phyloP scores from a whole-genome alignment of 2,113 vertebrate species.

The Plecturocebus donacophilus region DNA sequence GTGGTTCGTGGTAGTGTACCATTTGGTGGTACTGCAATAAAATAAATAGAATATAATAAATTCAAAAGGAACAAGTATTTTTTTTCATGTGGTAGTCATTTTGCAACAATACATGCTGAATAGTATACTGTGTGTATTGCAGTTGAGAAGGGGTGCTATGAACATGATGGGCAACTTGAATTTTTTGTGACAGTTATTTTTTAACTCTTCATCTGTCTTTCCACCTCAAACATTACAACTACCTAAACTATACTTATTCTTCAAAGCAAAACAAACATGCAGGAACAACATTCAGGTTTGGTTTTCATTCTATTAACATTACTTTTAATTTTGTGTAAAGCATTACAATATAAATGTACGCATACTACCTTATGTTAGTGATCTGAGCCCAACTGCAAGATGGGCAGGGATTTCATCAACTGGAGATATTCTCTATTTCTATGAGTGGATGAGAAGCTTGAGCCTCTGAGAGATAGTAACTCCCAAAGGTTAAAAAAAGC shows the following conservation, averaged over 20 bases:
- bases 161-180: background rate
- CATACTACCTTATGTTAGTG: background rate
- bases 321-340: background rate
- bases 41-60: background rate
- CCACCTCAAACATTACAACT: background rate
- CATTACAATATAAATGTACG: background rate
- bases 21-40: background rate
- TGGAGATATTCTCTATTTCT: background rate
- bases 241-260: background rate
- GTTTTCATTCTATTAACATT: background rate
- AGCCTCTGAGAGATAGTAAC: background rate
- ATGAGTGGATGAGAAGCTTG: background rate
- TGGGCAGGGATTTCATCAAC: background rate
- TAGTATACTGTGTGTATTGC: background rate
- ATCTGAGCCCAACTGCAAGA: background rate
- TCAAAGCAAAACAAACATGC: background rate
- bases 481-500: background rate
- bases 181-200: conserved; percentile 35
- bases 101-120: background rate
- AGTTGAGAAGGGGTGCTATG: background rate
- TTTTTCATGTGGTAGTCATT: background rate
- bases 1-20: background rate
- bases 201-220: background rate
- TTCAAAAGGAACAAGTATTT: background rate
- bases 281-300: background rate